Evolutionary conservation across 1,140 invertebrate genomes (phyloP).

Genomic region (Daktulosphaira vitifoliae): DNA sequence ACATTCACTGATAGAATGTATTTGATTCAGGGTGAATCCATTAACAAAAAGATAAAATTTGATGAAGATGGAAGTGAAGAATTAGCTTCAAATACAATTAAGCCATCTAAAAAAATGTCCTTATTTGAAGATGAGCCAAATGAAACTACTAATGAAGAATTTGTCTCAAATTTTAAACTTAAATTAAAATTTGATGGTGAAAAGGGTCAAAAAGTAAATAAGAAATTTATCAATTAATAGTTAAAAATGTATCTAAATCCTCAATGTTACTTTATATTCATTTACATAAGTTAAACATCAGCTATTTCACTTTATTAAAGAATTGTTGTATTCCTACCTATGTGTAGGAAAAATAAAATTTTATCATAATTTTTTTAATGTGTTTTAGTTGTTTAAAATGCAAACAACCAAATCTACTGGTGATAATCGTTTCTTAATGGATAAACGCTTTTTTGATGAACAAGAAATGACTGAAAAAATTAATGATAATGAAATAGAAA

Average conservation of each 20-base stretch:
- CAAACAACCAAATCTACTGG: slow-evolving; percentile 22
- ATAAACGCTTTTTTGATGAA: slow-evolving; percentile 24
- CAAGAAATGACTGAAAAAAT: slow-evolving; percentile 25
- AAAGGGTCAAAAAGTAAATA: slow-evolving; percentile 18
- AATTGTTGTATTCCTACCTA: too few species aligned
- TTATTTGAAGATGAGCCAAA: slow-evolving; percentile 9
- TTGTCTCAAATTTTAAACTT: slow-evolving; percentile 6
- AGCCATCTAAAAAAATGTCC: background rate
- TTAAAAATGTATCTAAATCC: too few species aligned
- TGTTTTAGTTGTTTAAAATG: slow-evolving; percentile 15
- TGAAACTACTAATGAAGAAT: background rate
- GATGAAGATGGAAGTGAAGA: slow-evolving; percentile 11
- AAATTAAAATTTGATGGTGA: slow-evolving; percentile 17
- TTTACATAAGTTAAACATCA: too few species aligned
- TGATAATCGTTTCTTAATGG: slow-evolving; percentile 16
- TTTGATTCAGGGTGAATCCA: slow-evolving; percentile 16
- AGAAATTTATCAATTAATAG: too few species aligned
- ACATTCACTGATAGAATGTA: too few species aligned
- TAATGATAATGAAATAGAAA: slow-evolving; percentile 22
- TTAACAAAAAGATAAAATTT: slow-evolving; percentile 21
- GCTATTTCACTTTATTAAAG: too few species aligned
- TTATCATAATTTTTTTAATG: too few species aligned
- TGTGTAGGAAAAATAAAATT: too few species aligned
- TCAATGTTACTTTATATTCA: too few species aligned
- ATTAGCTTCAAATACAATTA: background rate